A percentile compares a stretch with the other conserved stretches of the same genome.
Conservation (phyloP, 1,140 invertebrate genomes). For the Magallana gigas region DNA sequence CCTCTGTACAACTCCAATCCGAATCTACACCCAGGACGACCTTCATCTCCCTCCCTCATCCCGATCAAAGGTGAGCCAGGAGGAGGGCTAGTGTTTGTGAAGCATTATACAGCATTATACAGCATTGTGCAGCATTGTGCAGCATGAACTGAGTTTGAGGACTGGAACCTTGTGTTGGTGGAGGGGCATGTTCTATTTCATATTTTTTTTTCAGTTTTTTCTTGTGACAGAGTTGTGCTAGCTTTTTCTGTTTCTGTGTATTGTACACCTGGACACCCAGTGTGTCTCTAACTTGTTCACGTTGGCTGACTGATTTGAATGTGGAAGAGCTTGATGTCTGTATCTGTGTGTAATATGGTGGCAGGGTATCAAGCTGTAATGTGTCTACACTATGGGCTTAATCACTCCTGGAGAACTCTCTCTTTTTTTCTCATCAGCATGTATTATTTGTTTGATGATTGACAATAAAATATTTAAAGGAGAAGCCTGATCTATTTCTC, state of each 20-base stretch:
- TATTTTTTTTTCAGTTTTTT: not conserved
- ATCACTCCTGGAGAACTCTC: not conserved
- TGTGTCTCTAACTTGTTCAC: not conserved
- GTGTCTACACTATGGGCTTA: not conserved
- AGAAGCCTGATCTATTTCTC: too few relatives aligned
- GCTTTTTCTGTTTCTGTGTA: too few relatives aligned
- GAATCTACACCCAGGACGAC: conserved; percentile 42
- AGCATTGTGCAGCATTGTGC: conserved; percentile 2
- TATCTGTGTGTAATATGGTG: not conserved
- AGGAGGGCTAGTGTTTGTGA: not conserved
- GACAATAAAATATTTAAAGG: too few relatives aligned
- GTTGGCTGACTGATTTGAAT: not conserved
- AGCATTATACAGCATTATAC: conserved; percentile 1
- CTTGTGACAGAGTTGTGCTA: not conserved
- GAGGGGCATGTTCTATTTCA: not conserved
- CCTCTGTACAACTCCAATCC: conserved; percentile 56
- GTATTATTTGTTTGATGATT: not conserved
- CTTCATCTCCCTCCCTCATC: conserved; percentile 39
- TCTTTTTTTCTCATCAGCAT: not conserved
- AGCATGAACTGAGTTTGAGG: conserved; percentile 24
- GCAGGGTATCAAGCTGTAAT: not conserved
- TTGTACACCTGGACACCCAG: not conserved
- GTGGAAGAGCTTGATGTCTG: conserved; percentile 7
- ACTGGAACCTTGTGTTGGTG: conserved; percentile 10
- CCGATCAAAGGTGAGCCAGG: conserved; percentile 46